Evolutionary conservation across 2,113 vertebrate species (phyloP), one percentile per base, ranked within the genome.

Genomic region (Vimba vimba): DNA sequence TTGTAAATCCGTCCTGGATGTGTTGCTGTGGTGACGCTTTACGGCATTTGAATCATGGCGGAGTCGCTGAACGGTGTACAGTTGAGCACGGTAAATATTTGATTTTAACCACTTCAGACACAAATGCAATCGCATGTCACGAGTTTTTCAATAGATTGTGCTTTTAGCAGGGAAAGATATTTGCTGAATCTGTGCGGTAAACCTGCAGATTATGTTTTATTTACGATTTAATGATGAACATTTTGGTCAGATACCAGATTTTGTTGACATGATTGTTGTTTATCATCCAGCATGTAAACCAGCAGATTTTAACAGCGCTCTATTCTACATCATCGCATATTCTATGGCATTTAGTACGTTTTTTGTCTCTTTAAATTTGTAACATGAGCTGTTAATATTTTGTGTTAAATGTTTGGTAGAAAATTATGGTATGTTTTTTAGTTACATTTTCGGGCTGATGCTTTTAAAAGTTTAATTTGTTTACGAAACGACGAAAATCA

Each of bases 31-130:
- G 89, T 85, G 86, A 91, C 89, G 87, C 39, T 92, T 92, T 91
- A 91, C 94, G 92, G 91, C 93, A 91, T 87, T 91, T 82, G 87
- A 21, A 82, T 82, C 60, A 82, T 82, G 80, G 80, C 80, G 80
- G 80, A 69, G 62, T 52, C 62, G 4, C 19, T 19, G 47, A n/a
- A 19, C 43, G 45, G 62, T n/a, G 27, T 13, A 55, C 64, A 23
- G 17, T 52, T 69, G 19, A 82, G 62, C 60, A 69, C 80, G 80
- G 80, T 82, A 82, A 82, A 52, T 30, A 69, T 36, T 25, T 82
- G n/a, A 4, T 68, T 69, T 69, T n/a, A 33, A 33, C 6, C 43
- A 50, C 45, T 36, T 15, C 19, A 47, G 11, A n/a, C 5, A 50
- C 45, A 52, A 36, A 69, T 36, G 6, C 11, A 52, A 0, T 50